Conservation (phyloP, 2,888 invertebrate genomes). For the Drosophila mettleri region DNA sequence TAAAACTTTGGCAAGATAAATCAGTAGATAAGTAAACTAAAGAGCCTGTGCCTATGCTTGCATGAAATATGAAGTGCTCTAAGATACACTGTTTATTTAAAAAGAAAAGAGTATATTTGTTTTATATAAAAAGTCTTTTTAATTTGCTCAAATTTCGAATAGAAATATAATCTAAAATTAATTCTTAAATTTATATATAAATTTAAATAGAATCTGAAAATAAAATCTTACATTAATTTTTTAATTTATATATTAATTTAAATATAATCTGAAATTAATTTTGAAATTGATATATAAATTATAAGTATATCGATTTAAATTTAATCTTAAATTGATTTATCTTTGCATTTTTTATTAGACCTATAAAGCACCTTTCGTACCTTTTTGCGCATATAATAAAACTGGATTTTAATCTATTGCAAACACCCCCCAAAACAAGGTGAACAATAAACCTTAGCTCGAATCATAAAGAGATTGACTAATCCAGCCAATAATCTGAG, state of each 20-base stretch:
- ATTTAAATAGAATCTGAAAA: no score
- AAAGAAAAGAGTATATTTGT: background rate
- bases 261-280: no score
- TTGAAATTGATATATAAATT: no score
- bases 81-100: background rate
- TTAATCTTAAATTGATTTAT: no score
- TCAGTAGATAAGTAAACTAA: background rate
- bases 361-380: background rate
- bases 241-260: no score
- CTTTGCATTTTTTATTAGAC: no score
- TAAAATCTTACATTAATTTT: no score
- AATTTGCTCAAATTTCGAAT: no score
- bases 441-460: background rate
- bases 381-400: background rate
- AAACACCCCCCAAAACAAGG: background rate
- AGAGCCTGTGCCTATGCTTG: background rate
- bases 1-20: background rate
- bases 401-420: background rate
- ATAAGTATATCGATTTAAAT: no score
- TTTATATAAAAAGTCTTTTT: no score
- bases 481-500: background rate
- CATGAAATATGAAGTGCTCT: background rate
- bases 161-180: no score
- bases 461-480: constrained; percentile 1
- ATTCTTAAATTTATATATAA: no score